Conservation (phyloP, 2,888 invertebrate species). For the Aquatica leii region DNA sequence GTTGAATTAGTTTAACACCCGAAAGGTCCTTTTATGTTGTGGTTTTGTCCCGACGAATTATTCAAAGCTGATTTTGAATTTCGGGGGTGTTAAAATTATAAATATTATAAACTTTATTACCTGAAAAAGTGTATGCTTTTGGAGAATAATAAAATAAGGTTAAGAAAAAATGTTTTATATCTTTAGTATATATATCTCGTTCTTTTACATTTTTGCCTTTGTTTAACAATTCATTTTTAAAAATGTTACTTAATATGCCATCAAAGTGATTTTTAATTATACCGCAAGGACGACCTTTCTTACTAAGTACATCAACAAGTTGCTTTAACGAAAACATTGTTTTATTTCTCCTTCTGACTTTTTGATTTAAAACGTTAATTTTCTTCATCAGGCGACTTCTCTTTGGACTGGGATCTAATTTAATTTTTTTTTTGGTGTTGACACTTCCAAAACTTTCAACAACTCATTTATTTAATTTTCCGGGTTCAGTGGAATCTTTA, state of each 20-base stretch:
- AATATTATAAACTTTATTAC: neutral
- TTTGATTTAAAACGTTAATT: conserved; percentile 6
- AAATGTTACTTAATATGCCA: neutral
- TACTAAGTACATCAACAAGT: neutral
- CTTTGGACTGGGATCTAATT: neutral
- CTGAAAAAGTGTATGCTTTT: conserved; percentile 14
- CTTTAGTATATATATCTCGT: conserved; percentile 3
- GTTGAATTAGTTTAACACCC: no score
- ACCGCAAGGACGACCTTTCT: neutral
- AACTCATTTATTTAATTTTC: neutral
- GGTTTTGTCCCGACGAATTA: no score
- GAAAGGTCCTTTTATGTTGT: no score
- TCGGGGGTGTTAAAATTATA: neutral
- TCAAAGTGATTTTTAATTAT: conserved; percentile 8
- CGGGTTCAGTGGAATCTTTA: no score
- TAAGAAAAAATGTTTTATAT: conserved; percentile 8
- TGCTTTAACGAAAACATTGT: neutral
- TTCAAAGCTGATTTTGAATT: no score
- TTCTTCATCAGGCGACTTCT: neutral
- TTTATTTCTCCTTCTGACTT: neutral
- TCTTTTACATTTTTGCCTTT: conserved; percentile 3
- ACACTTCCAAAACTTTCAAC: neutral
- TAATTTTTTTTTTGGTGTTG: neutral
- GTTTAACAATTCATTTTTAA: conserved; percentile 10
- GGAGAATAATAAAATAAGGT: conserved; percentile 14